Evolutionary conservation across 2,888 invertebrate genomes (phyloP), one percentile per base, ranked within the genome.

Genomic region (Scrobipalpa costella): DNA sequence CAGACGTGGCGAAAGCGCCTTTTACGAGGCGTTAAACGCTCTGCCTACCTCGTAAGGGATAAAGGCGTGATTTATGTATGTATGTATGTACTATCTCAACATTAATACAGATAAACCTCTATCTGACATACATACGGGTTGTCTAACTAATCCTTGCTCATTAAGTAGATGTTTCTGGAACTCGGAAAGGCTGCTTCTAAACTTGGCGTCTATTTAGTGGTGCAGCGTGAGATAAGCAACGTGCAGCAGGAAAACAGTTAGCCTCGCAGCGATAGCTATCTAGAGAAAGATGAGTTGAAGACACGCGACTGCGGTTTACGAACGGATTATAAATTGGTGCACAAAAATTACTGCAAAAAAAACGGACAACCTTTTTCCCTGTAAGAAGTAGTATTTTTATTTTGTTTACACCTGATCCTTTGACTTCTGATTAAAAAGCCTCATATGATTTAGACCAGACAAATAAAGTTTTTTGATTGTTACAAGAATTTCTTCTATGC

Each of bases 201-300:
- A 49, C 11, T 21, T 19, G 21, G 7, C 11, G 17, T 49, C 9
- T 49, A 19, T 49, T 49, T 19, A 3, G 49, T 49, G 17, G 11
- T 5, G 50, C 50, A 55, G 33, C 8, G 49, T 15, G 33, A 34
- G 34, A 55, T 34, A 55, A 15, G 55, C 27, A 11, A 34, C 55
- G 33, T 50, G 57, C 34, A 57, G 57, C 34, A 27, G 57, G 57
- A 38, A 38, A 34, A 57, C 57, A 38, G 15, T 33, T 55, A 55
- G 27, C 38, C 38, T 57, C 3, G 38, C 57, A 13, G 38, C 15
- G 57, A 57, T 57, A 11, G 15, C 19, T 38, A 57, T 57, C 57
- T 57, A 11, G n/a, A 17, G 57, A 57, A 55, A 57, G 57, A 57
- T 38, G 57, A 57, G 36, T 15, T 11, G 9, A 19, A 36, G 36